These are phyloP conservation scores for Rhopilema esculentum DNA, from an alignment of 30 jellyfish, hydroid and myxozoan species.

Conservation along the genomic window DNA sequence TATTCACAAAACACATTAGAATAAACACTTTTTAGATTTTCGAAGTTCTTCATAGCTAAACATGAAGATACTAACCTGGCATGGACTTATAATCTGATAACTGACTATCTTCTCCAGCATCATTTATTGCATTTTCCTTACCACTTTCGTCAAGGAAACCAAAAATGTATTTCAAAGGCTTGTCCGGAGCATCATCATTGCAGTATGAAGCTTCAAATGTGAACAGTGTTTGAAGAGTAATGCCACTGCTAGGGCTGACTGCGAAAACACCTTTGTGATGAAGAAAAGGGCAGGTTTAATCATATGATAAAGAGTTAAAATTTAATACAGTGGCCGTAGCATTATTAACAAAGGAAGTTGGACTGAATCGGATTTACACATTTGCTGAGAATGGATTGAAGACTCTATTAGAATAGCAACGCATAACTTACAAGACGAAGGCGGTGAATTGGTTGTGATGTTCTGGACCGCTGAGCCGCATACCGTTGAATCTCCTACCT, in stretches of 20 bases:
- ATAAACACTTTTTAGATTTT: no score
- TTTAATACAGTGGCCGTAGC: no score
- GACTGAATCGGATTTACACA: not conserved
- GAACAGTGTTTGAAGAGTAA: not conserved
- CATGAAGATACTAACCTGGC: no score
- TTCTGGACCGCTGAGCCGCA: not conserved
- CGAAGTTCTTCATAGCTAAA: no score
- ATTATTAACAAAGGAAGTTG: not conserved
- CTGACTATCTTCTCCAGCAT: not conserved
- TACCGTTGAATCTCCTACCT: not conserved
- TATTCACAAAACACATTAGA: no score
- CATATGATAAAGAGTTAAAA: no score
- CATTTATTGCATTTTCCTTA: not conserved
- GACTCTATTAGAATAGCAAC: not conserved
- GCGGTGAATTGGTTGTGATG: slow-evolving; percentile 2
- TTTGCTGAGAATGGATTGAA: not conserved
- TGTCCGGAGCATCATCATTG: not conserved
- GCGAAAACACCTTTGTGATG: not conserved
- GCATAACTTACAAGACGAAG: slow-evolving; percentile 4
- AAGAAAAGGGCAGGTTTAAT: no score
- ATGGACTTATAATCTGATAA: not conserved
- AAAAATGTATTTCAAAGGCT: not conserved
- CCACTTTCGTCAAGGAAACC: not conserved
- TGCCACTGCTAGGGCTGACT: not conserved
- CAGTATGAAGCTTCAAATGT: not conserved